Evolutionary conservation across 2,888 invertebrate species (phyloP).

Genomic region (Bedellia somnulentella): DNA sequence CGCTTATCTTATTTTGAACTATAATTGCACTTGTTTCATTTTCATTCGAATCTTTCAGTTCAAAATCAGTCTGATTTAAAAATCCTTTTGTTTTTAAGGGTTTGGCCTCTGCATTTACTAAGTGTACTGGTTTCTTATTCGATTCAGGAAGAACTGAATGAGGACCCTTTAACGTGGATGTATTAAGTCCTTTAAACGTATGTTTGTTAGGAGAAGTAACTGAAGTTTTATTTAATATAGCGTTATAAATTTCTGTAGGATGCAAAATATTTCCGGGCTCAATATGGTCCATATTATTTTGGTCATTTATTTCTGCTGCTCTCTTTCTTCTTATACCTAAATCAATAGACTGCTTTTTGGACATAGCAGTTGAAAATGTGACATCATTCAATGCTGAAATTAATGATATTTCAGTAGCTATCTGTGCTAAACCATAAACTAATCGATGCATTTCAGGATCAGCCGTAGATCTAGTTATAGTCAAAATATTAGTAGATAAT

Average conservation of each 20-base stretch:
- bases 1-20: conserved; percentile 30
- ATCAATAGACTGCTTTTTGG: conserved; percentile 48
- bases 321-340: conserved; percentile 38
- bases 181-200: no score
- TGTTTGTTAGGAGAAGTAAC: no score
- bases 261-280: no score
- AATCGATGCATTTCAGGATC: neutral
- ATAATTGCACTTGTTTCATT: conserved; percentile 31
- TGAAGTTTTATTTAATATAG: conserved; percentile 33
- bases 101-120: conserved; percentile 19
- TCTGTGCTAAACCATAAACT: neutral
- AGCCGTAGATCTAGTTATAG: neutral
- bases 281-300: no score
- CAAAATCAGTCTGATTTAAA: no score
- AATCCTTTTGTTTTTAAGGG: conserved; percentile 24
- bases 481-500: neutral
- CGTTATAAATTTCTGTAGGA: no score
- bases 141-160: conserved; percentile 34
- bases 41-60: conserved; percentile 40
- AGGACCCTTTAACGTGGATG: no score
- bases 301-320: conserved; percentile 14
- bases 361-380: conserved; percentile 14
- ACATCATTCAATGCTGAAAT: neutral
- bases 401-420: neutral
- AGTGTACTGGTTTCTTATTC: no score